These are phyloP conservation scores for Drosophila orosa DNA, from an alignment of 1,140 invertebrate species.

Conservation along the genomic window DNA sequence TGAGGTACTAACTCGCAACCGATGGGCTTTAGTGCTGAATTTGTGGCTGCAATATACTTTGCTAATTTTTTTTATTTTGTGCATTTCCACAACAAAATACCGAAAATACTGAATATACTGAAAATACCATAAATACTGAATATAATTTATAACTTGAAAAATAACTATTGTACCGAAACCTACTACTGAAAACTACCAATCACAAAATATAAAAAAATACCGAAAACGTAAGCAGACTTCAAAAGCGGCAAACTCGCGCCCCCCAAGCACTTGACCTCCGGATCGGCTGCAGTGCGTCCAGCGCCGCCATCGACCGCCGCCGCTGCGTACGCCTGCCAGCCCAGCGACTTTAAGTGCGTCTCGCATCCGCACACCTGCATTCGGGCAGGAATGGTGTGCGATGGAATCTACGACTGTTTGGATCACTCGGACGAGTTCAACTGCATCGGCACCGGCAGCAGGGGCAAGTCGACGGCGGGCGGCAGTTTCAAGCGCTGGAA, in stretches of 20 bases:
- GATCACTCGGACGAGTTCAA: constrained; percentile 90
- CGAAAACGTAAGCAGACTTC: constrained; percentile 52
- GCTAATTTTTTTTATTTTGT: constrained; percentile 52
- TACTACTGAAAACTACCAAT: constrained; percentile 21
- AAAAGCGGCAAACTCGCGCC: constrained; percentile 57
- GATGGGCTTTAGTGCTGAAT: constrained; percentile 28
- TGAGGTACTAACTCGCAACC: constrained; percentile 48
- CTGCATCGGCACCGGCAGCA: constrained; percentile 84
- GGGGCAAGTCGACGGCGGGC: neutral
- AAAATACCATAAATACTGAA: constrained; percentile 11
- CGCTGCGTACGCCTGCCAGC: constrained; percentile 61
- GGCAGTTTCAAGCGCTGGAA: constrained; percentile 67
- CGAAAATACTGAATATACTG: constrained; percentile 3
- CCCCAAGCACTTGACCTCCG: constrained; percentile 20
- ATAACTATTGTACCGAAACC: constrained; percentile 24
- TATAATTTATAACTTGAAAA: no score
- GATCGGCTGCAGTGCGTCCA: constrained; percentile 22
- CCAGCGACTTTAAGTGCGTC: constrained; percentile 81
- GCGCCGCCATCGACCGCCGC: constrained; percentile 7
- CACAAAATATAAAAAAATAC: constrained; percentile 23
- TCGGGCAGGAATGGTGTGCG: constrained; percentile 87
- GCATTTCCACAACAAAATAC: constrained; percentile 16
- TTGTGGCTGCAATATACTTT: constrained; percentile 11
- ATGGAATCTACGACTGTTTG: constrained; percentile 88
- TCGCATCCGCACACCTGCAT: constrained; percentile 85